phyloP scores from a whole-genome alignment of 2,113 vertebrate species.

The Gopherus evgoodei region DNA sequence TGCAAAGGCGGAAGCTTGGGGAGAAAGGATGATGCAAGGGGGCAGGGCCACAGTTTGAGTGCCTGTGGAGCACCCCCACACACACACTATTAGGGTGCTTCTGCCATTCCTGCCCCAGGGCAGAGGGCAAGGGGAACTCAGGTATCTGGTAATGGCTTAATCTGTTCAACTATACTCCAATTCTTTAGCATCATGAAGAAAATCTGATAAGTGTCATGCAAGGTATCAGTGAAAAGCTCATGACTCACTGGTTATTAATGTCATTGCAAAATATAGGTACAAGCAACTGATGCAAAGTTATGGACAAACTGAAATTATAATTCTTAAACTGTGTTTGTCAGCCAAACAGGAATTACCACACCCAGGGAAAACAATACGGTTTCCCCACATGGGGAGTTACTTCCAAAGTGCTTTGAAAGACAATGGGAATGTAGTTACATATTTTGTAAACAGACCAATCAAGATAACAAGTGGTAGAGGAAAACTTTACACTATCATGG shows the following conservation, averaged over 20 bases:
- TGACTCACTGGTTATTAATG: background rate
- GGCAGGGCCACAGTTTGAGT: too few species aligned
- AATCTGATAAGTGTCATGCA: background rate
- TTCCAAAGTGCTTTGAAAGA: background rate
- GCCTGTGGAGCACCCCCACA: too few species aligned
- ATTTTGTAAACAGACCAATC: background rate
- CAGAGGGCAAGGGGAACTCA: background rate
- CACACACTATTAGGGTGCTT: too few species aligned
- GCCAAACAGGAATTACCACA: background rate
- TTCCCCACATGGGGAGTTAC: background rate
- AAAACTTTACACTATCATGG: background rate
- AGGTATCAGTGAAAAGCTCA: background rate
- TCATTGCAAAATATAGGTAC: background rate
- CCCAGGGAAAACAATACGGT: background rate
- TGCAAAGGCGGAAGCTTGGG: too few species aligned
- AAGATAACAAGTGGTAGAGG: background rate
- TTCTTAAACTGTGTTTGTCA: background rate
- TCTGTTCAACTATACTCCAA: background rate
- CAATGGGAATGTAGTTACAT: background rate
- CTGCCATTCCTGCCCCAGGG: background rate
- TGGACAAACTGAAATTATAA: background rate
- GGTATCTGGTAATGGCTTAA: background rate
- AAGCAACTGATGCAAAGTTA: background rate
- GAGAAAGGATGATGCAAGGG: too few species aligned
- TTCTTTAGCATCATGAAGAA: background rate